Evolutionary conservation across 2,797 vertebrate species (phyloP), one percentile per base, ranked within the genome.

Genomic region (Pipistrellus nathusii): DNA sequence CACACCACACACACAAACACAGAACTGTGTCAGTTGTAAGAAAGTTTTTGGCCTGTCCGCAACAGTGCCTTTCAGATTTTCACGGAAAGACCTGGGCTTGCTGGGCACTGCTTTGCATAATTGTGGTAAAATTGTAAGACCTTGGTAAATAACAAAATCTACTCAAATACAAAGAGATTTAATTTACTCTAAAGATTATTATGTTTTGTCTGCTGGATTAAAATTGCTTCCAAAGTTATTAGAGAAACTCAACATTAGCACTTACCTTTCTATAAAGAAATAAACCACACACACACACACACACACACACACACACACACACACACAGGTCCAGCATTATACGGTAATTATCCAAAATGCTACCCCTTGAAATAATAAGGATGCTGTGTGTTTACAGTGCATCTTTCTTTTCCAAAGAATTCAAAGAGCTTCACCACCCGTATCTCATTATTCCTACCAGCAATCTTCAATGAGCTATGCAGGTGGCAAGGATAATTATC

Each of bases 131-230:
- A 93, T 81, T 97, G 89, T 93, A 96, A 97, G 87, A 93, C 85
- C 53, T 94, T 78, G 80, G 91, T 96, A 97, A 96, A 96, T 88
- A 93, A 85, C 81, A 93, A 94, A 96, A 93, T 96, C 95, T 93
- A 71, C 82, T 93, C 81, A 93, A 64, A 96, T 94, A 91, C 77
- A 90, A 90, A 93, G 53, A 82, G 93, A 93, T 95, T 97, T 96
- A 95, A 93, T 75, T 85, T 94, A 83, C 93, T 96, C 75, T 95
- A 94, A 95, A 91, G 95, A 96, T 97, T 72, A 96, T 89, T 93
- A 86, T 90, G 89, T 91, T 96, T 95, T 94, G 87, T 95, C 83
- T 97, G 87, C 69, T 93, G 91, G 96, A 97, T 97, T 97, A 97
- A 90, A 96, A 94, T 90, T 93, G 78, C 78, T 93, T 93, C 89